Conservation (phyloP, 1,140 invertebrate genomes). For the Drosophila novamexicana region DNA sequence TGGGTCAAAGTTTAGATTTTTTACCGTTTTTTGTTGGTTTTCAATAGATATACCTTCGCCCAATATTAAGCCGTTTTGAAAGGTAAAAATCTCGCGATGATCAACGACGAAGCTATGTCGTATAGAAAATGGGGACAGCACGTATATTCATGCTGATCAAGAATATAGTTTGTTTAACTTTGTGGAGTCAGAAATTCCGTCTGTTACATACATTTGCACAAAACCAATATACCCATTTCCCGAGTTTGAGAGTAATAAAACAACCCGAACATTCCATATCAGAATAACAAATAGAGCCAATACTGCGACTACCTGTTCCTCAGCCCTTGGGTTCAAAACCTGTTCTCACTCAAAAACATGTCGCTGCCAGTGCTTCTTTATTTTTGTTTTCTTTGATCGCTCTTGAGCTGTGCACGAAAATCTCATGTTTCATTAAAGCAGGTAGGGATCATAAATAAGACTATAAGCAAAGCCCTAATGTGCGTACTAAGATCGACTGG, state of each 20-base stretch:
- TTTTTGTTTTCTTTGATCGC: slow-evolving; percentile 51
- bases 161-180: no score
- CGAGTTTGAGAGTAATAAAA: neutral
- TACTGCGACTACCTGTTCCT: slow-evolving; percentile 52
- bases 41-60: no score
- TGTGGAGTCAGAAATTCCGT: no score
- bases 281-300: slow-evolving; percentile 63
- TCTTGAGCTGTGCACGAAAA: slow-evolving; percentile 63
- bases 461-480: slow-evolving; percentile 23
- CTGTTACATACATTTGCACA: no score
- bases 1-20: no score
- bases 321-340: slow-evolving; percentile 64
- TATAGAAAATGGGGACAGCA: no score
- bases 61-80: no score
- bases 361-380: slow-evolving; percentile 55
- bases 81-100: no score
- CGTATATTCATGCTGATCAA: no score
- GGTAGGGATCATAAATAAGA: slow-evolving; percentile 60
- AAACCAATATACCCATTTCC: no score
- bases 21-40: no score
- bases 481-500: neutral
- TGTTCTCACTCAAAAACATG: slow-evolving; percentile 65
- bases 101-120: no score
- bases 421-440: slow-evolving; percentile 75
- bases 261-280: slow-evolving; percentile 42